Evolutionary conservation across 2,888 invertebrate genomes (phyloP), one percentile per base, ranked within the genome.

Genomic region (Drosophila nigricruria): DNA sequence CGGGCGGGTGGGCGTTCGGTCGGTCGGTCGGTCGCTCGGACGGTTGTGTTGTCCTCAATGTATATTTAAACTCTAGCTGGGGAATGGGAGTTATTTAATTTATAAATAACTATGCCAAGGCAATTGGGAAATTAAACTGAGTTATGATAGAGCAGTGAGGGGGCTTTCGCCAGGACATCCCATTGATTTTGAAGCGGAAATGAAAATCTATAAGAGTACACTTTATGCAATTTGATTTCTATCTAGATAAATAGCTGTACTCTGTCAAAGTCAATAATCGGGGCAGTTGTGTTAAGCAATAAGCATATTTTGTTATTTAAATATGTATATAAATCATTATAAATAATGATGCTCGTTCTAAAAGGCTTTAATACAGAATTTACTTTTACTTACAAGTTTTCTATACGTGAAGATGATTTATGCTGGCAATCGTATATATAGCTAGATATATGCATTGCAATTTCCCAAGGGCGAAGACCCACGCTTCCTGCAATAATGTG

Each of bases 51-150:
- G 23, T 20, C 20, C 10, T 43, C 42, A 20, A 63, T 63, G 47
- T 42, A 63, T 54, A 43, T 60, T 57, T 54, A 58, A 54, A 65
- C 25, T 58, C 47, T 18, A 20, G 23, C 60, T 32, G 53, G 18
- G 49, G 34, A 70, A 42, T 73, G 59, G 47, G 38, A n/a, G 14
- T 3, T 42, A 40, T 60, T 53, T 25, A 27, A 50, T 59, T 65
- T 71, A 71, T 49, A 59, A 54, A 71, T 65, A 59, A 65, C 40
- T 64, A 45, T 58, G 64, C 49, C 72, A 66, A 40, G 45, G 45
- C 58, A 59, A 38, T 54, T 54, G 59, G 56, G 54, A 71, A 66
- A 40, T 59, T 38, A 36, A 59, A 38, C 53, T 49, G 2, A 40
- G 47, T 40, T 66, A 36, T 47, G 30, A 14, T 3, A 25, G 12